phyloP scores from a whole-genome alignment of 1,140 invertebrate genomes.

The Pseudachorutes palmiensis region DNA sequence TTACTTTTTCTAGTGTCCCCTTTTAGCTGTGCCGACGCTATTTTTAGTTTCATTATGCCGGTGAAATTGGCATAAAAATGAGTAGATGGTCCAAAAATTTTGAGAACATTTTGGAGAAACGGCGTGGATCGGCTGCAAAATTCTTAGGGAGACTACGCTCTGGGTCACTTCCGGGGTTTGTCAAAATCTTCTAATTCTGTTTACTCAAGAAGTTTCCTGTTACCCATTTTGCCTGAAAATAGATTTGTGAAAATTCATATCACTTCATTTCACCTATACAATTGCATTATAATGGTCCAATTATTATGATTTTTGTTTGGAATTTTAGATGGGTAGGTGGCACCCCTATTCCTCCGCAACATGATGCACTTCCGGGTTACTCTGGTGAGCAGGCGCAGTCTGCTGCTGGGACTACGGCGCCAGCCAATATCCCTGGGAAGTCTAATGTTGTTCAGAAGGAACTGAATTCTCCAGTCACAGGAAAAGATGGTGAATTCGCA shows the following conservation, averaged over 20 bases:
- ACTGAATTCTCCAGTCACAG: not conserved
- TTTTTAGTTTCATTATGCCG: not conserved
- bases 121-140: conserved; percentile 19
- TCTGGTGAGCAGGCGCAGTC: conserved; percentile 7
- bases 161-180: conserved; percentile 29
- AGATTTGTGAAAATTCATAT: not conserved
- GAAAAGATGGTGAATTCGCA: not conserved
- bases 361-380: not conserved
- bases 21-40: no score
- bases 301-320: not conserved
- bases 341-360: not conserved
- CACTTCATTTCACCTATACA: not conserved
- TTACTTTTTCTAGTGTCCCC: not conserved
- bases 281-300: not conserved
- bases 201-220: not conserved
- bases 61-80: not conserved
- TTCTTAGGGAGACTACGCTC: conserved; percentile 22
- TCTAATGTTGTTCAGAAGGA: not conserved
- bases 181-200: not conserved
- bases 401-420: not conserved
- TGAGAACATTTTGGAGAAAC: conserved; percentile 12
- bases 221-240: not conserved
- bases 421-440: not conserved
- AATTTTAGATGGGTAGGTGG: conserved; percentile 24
- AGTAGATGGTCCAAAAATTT: conserved; percentile 14